Evolutionary conservation across 1,140 invertebrate species (phyloP).

Genomic region (Temnothorax longispinosus): DNA sequence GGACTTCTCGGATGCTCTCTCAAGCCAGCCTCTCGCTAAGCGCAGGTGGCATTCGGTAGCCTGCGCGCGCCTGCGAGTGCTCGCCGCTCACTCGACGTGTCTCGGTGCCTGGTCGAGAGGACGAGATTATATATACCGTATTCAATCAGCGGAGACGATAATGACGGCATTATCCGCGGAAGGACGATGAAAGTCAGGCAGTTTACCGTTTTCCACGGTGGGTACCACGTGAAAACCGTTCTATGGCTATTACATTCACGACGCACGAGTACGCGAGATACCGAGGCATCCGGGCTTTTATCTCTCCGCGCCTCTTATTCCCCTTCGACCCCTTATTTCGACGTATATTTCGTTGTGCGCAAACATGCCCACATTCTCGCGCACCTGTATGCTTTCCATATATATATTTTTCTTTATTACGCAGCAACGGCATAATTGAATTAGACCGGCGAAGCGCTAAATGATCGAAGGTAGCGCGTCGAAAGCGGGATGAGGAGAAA

Average conservation of each 20-base stretch:
- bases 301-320: neutral
- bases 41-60: constrained; percentile 49
- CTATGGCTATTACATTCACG: constrained; percentile 39
- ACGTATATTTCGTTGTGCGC: neutral
- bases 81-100: constrained; percentile 23
- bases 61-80: neutral
- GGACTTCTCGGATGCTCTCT: constrained; percentile 3
- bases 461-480: constrained; percentile 46
- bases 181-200: constrained; percentile 59
- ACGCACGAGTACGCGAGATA: neutral
- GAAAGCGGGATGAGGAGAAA: neutral
- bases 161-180: constrained; percentile 63
- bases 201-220: constrained; percentile 57
- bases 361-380: constrained; percentile 1
- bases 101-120: neutral
- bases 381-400: constrained; percentile 37
- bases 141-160: constrained; percentile 65
- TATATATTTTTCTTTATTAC: constrained; percentile 46
- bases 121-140: constrained; percentile 60
- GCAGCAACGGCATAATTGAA: constrained; percentile 66
- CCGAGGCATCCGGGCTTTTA: constrained; percentile 40
- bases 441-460: constrained; percentile 71
- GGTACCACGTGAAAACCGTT: constrained; percentile 43
- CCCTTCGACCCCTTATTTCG: constrained; percentile 6
- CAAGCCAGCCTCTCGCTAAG: neutral